Percentiles rank a stretch among this genome's conserved stretches.
Conservation (phyloP, 2,888 invertebrate genomes). For the Neria commutata region DNA sequence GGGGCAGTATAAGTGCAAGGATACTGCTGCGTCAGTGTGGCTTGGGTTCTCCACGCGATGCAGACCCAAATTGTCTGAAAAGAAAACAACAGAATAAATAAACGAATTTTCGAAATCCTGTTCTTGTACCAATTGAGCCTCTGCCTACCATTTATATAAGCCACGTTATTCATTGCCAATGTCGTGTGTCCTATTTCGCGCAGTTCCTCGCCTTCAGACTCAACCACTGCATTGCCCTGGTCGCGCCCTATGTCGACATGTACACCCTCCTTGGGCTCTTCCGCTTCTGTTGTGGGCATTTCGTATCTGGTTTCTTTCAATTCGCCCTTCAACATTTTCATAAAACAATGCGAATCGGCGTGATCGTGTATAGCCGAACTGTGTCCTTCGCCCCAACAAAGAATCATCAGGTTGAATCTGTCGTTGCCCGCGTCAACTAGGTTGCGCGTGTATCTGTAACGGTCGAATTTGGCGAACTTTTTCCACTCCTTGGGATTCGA, state of each 20-base stretch:
- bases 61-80: constrained; percentile 87
- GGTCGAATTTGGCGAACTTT: constrained; percentile 92
- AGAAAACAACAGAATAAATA: constrained; percentile 54
- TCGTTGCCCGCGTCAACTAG: constrained; percentile 95
- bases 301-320: constrained; percentile 75
- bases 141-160: constrained; percentile 89
- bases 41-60: constrained; percentile 96
- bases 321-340: constrained; percentile 88
- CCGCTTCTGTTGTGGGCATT: constrained; percentile 32
- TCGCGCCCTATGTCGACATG: constrained; percentile 4
- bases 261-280: constrained; percentile 17
- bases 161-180: constrained; percentile 79
- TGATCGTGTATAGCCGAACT: constrained; percentile 97
- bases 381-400: constrained; percentile 98
- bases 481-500: constrained; percentile 91
- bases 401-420: constrained; percentile 93
- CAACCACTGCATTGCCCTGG: constrained; percentile 38
- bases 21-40: constrained; percentile 85
- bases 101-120: neutral
- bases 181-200: constrained; percentile 69
- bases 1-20: constrained; percentile 94
- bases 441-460: constrained; percentile 91
- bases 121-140: too few species aligned
- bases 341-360: constrained; percentile 94
- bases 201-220: constrained; percentile 65